phyloP scores from a whole-genome alignment of 2,888 invertebrate species.

The Hofmannophila pseudospretella region DNA sequence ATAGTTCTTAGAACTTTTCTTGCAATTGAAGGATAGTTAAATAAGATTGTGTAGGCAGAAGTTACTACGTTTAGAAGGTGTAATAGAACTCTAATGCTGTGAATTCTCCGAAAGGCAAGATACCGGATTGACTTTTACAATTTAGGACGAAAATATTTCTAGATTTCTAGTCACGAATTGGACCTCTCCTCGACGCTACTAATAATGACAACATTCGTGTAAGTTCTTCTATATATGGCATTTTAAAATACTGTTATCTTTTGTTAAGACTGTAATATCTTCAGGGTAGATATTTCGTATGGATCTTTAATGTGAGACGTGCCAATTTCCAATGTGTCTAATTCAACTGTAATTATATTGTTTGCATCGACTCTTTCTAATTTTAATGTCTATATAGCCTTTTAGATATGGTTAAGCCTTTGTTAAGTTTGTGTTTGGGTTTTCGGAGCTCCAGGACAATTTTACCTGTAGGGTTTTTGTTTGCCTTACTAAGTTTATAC shows the following conservation, averaged over 20 bases:
- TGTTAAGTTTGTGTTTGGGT: conserved; percentile 47
- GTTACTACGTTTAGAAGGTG: no score
- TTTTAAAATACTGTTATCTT: conserved; percentile 39
- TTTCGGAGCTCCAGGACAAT: conserved; percentile 44
- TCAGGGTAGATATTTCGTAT: conserved; percentile 34
- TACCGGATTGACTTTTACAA: conserved; percentile 31
- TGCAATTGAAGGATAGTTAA: no score
- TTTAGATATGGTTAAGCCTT: conserved; percentile 43
- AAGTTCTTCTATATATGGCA: conserved; percentile 35
- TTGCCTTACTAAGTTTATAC: no score
- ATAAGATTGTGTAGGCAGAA: no score
- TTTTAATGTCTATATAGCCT: conserved; percentile 33
- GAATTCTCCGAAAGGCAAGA: conserved; percentile 9
- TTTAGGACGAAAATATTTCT: conserved; percentile 19
- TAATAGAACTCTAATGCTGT: not conserved
- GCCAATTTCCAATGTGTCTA: conserved; percentile 35
- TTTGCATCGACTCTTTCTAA: conserved; percentile 24
- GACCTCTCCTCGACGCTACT: conserved; percentile 18
- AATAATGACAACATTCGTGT: conserved; percentile 20
- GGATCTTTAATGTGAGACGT: conserved; percentile 31
- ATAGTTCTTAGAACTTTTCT: no score
- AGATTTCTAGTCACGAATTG: conserved; percentile 14
- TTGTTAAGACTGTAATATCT: conserved; percentile 50
- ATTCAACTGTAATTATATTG: conserved; percentile 19
- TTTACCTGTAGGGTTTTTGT: conserved; percentile 25